phyloP scores from a whole-genome alignment of 2,113 vertebrate genomes.

The Microcebus murinus region DNA sequence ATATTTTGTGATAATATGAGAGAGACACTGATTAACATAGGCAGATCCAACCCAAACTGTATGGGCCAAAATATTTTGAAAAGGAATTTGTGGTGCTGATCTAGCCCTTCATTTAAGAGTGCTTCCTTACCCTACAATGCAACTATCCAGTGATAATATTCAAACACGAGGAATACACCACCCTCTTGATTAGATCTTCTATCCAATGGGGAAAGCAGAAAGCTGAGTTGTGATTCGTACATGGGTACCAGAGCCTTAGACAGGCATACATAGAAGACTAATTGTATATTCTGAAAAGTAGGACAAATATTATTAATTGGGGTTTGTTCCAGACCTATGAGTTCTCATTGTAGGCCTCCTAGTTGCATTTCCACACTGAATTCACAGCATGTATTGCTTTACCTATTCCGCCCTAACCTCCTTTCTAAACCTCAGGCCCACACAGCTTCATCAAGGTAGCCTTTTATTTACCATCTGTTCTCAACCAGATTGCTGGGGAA shows the following conservation, averaged over 20 bases:
- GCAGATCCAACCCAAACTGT: not conserved
- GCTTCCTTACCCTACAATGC: not conserved
- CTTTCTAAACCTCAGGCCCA: not conserved
- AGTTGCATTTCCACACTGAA: constrained; percentile 31
- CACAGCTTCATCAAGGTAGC: not conserved
- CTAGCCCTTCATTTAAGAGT: not conserved
- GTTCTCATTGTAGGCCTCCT: not conserved
- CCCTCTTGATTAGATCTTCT: not conserved
- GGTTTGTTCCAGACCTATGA: not conserved
- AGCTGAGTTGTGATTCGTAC: not conserved
- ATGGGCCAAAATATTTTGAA: constrained; percentile 26
- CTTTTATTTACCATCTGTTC: constrained; percentile 40
- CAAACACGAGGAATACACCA: not conserved
- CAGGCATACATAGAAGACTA: not conserved
- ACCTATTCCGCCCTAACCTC: not conserved
- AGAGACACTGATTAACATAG: not conserved
- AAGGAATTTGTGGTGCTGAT: not conserved
- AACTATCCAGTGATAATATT: not conserved
- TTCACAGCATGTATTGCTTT: not conserved
- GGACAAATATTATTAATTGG: not conserved
- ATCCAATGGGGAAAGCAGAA: not conserved
- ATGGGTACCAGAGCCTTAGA: not conserved
- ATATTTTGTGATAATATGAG: not conserved
- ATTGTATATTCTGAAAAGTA: not conserved
- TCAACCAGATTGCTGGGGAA: constrained; percentile 5